Conservation (phyloP, 2,797 vertebrate genomes). For the Allenopithecus nigroviridis region DNA sequence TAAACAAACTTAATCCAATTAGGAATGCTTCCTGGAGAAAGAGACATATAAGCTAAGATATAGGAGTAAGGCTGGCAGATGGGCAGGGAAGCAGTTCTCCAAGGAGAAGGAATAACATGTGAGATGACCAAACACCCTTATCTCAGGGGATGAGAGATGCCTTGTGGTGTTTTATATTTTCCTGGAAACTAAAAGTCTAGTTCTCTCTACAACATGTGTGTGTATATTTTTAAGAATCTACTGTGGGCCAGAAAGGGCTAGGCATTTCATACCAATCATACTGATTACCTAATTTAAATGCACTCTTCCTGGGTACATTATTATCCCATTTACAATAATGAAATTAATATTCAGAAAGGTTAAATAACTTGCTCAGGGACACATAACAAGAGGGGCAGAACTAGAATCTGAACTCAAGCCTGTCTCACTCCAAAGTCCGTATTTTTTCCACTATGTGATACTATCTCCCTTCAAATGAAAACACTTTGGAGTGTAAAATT, state of each 20-base stretch:
- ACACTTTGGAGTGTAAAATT: not conserved
- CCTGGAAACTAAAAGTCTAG: not conserved
- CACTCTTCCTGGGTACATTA: not conserved
- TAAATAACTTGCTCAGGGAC: slow-evolving; percentile 4
- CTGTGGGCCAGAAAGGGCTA: not conserved
- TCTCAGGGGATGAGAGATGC: not conserved
- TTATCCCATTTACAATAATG: not conserved
- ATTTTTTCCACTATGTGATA: not conserved
- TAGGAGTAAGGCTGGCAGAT: not conserved
- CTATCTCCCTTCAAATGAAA: not conserved
- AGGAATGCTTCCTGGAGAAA: not conserved
- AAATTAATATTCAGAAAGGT: not conserved
- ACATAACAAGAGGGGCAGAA: not conserved
- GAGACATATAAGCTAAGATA: not conserved
- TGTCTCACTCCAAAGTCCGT: not conserved
- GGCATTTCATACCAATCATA: not conserved
- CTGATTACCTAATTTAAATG: not conserved
- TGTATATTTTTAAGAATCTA: not conserved
- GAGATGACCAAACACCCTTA: not conserved
- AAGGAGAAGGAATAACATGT: not conserved
- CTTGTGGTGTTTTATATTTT: not conserved
- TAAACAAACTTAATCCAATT: not conserved
- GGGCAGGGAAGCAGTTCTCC: not conserved
- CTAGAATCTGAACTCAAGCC: not conserved
- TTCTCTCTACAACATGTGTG: not conserved